Conservation (phyloP, 2,888 invertebrate genomes). For the Tenthredo notha region DNA sequence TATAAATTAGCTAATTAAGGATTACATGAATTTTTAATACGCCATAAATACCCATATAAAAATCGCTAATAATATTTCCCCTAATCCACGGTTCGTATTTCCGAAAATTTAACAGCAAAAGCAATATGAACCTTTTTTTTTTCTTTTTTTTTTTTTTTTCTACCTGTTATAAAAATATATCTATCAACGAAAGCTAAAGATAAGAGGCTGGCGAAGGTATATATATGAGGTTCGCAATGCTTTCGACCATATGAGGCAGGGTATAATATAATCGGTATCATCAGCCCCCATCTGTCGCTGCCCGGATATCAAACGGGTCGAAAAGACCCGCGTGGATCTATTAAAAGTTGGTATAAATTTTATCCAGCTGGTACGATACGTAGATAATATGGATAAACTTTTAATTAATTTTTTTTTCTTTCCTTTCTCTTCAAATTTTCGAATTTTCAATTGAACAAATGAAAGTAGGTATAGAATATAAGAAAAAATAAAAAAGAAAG, state of each 20-base stretch:
- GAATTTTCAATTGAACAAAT: not conserved
- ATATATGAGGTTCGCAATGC: not conserved
- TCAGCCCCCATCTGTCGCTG: constrained; percentile 28
- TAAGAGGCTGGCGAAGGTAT: constrained; percentile 19
- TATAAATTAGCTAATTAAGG: not conserved
- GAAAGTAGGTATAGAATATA: not conserved
- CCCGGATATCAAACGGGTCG: not conserved
- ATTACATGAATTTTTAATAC: not conserved
- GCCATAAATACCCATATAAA: not conserved
- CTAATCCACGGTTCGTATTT: not conserved
- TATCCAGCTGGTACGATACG: not conserved
- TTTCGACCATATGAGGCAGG: not conserved
- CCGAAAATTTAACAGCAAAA: not conserved
- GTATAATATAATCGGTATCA: constrained; percentile 24
- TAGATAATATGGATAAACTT: constrained; percentile 9
- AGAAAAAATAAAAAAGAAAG: not conserved
- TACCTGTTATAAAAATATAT: not conserved
- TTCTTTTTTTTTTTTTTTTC: too few relatives aligned
- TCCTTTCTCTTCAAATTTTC: not conserved
- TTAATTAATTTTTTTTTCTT: not conserved
- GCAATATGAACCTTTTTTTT: too few relatives aligned
- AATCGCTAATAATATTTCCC: not conserved
- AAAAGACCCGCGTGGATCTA: not conserved
- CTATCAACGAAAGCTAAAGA: not conserved
- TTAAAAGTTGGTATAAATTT: not conserved